A percentile compares a stretch with the other conserved stretches of the same genome.
Evolutionary conservation across 2,888 invertebrate genomes (phyloP).

Genomic region (Calameuta pallipes): DNA sequence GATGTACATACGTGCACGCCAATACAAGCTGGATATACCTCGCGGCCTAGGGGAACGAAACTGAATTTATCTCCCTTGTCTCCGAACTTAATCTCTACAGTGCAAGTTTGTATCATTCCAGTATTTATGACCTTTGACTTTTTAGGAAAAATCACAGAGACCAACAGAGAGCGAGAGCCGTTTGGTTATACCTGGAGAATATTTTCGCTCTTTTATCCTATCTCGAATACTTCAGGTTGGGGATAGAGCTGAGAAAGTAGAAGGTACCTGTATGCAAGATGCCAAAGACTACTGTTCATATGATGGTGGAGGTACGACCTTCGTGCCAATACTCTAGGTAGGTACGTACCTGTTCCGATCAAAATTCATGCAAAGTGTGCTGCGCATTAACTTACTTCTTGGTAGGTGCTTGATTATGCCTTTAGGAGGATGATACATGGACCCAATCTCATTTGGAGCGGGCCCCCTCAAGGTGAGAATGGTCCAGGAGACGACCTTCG

Average conservation of each 20-base stretch:
- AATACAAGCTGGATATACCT: not conserved
- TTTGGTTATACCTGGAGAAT: not conserved
- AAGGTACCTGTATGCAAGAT: not conserved
- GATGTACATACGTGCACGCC: not conserved
- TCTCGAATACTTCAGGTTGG: not conserved
- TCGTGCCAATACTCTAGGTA: not conserved
- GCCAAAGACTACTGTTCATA: not conserved
- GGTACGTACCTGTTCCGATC: not conserved
- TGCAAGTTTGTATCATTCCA: constrained; percentile 1
- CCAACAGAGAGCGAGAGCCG: not conserved
- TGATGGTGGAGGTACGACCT: not conserved
- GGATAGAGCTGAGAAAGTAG: not conserved
- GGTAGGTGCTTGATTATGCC: constrained; percentile 39
- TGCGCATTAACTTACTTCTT: not conserved
- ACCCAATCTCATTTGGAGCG: constrained; percentile 48
- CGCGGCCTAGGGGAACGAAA: not conserved
- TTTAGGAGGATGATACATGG: constrained; percentile 42
- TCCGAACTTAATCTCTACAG: not conserved
- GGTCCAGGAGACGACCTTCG: constrained; percentile 44
- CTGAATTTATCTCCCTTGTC: not conserved
- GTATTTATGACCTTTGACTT: not conserved
- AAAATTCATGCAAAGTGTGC: not conserved
- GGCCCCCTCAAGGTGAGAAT: constrained; percentile 43
- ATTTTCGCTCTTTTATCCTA: not conserved
- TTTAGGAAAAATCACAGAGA: not conserved